Evolutionary conservation across 2,888 invertebrate species (phyloP).

Genomic region (Papilio gigon): DNA sequence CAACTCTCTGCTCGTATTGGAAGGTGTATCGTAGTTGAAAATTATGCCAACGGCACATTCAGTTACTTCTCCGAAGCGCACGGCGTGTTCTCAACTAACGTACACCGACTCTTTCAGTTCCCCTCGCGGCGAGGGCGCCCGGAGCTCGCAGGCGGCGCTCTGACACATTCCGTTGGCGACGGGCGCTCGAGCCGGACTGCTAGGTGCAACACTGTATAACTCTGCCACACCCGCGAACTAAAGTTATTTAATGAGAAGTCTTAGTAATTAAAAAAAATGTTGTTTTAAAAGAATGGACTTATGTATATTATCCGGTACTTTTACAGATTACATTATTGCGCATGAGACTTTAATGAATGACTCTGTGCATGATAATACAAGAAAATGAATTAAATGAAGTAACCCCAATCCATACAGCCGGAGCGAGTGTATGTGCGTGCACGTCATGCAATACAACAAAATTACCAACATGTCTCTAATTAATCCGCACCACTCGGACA

Average conservation of each 20-base stretch:
- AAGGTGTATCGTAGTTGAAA: conserved; percentile 17
- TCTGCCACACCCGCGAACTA: not conserved
- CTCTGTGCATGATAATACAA: no score
- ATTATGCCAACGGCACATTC: conserved; percentile 4
- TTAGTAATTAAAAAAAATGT: not conserved
- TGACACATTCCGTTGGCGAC: not conserved
- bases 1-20: not conserved
- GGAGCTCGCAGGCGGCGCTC: not conserved
- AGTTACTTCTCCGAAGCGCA: conserved; percentile 16
- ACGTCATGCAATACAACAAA: not conserved
- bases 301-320: not conserved
- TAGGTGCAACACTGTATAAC: not conserved
- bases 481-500: conserved; percentile 26
- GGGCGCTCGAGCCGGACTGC: not conserved
- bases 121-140: not conserved
- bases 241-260: not conserved
- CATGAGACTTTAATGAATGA: no score
- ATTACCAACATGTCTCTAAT: conserved; percentile 26
- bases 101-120: conserved; percentile 8
- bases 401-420: no score
- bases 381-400: not conserved
- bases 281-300: not conserved
- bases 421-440: no score
- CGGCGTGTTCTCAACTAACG: conserved; percentile 16
- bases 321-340: no score